Conservation (phyloP, 2,113 vertebrate genomes). For the Pycnonotus jocosus region DNA sequence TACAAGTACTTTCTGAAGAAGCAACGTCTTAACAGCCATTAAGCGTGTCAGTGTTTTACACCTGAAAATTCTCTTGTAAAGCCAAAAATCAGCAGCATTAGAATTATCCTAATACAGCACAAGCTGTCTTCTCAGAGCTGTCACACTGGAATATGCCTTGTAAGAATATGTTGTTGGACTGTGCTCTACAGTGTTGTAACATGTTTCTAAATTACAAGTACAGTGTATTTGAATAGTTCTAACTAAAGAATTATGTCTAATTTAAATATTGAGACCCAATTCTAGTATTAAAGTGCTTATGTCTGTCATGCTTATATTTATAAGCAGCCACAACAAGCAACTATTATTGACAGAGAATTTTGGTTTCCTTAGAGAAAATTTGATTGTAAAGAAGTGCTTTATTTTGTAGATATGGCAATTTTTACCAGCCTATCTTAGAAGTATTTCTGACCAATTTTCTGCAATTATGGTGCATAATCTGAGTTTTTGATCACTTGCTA, state of each 20-base stretch:
- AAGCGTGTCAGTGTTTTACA: neutral
- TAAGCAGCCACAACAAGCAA: neutral
- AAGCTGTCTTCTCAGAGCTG: neutral
- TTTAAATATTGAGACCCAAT: neutral
- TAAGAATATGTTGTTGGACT: neutral
- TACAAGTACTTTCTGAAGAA: neutral
- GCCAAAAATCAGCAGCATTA: neutral
- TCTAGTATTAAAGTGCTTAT: neutral
- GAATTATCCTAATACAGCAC: neutral
- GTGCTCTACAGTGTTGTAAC: neutral
- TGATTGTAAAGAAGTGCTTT: neutral
- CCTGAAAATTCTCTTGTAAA: neutral
- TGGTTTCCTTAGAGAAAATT: neutral
- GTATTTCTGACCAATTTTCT: neutral
- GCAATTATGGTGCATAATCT: neutral
- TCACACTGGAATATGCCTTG: neutral
- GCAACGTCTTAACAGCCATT: neutral
- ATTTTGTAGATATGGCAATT: neutral
- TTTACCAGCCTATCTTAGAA: neutral
- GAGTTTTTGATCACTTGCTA: neutral
- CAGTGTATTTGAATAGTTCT: neutral
- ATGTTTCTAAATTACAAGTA: neutral
- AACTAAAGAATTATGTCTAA: neutral
- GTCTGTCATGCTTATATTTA: neutral
- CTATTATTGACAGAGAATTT: neutral